Conservation (phyloP, 2,113 vertebrate species). For the Corydoras maculifer region DNA sequence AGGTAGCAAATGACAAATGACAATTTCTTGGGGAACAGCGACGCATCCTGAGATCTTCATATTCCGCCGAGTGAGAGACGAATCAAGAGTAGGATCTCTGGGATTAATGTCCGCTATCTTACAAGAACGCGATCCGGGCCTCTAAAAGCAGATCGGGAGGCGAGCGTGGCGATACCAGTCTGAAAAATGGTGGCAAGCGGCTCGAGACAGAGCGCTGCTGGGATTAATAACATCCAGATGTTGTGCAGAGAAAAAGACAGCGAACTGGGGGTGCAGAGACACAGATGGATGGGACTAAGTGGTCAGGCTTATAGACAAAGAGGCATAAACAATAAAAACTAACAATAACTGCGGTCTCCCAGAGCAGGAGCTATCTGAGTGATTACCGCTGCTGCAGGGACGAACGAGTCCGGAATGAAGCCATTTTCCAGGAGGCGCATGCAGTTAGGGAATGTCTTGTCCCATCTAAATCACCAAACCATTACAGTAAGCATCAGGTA, state of each 20-base stretch:
- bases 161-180: conserved; percentile 60
- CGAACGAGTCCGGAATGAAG: too few relatives aligned
- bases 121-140: conserved; percentile 62
- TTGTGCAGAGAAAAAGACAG: not conserved
- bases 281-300: conserved; percentile 2
- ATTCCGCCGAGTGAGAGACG: conserved; percentile 25
- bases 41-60: too few relatives aligned
- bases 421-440: too few relatives aligned
- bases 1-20: too few relatives aligned
- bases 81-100: conserved; percentile 63
- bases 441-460: too few relatives aligned
- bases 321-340: conserved; percentile 19
- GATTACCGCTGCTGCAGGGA: too few relatives aligned
- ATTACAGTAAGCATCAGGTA: too few relatives aligned
- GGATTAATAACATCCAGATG: conserved; percentile 61
- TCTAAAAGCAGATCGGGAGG: conserved; percentile 61
- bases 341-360: not conserved
- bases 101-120: conserved; percentile 66
- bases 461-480: too few relatives aligned
- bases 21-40: too few relatives aligned
- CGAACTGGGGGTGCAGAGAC: not conserved
- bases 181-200: conserved; percentile 56
- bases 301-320: conserved; percentile 23
- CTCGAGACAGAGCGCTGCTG: conserved; percentile 49
- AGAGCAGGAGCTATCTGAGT: too few relatives aligned